Percentiles rank a stretch among this genome's conserved stretches.
Evolutionary conservation across 1,140 invertebrate genomes (phyloP).

Genomic region (Probaryconus sp.): DNA sequence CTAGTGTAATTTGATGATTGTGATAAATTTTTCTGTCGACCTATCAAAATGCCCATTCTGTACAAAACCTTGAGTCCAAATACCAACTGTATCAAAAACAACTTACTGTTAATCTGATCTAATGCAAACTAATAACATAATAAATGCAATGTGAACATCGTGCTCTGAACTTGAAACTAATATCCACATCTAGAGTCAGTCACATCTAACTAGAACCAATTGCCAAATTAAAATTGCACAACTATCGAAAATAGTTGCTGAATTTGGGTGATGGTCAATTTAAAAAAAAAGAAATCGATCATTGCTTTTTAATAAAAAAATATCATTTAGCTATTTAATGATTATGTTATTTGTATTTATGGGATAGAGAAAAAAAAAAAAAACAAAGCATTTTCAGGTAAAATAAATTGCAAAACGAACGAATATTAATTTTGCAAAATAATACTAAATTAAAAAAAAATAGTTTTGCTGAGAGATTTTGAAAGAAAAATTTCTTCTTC

Average conservation of each 20-base stretch:
- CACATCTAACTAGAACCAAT: conserved; percentile 33
- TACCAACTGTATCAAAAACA: conserved; percentile 19
- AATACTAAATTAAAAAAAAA: no score
- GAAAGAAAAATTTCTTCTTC: no score
- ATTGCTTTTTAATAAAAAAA: no score
- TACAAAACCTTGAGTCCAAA: conserved; percentile 19
- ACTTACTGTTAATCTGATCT: conserved; percentile 38
- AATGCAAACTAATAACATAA: conserved; percentile 47
- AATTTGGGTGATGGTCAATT: conserved; percentile 11
- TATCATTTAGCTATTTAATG: no score
- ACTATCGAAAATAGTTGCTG: conserved; percentile 11
- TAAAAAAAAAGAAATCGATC: no score
- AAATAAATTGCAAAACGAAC: no score
- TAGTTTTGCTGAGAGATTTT: no score
- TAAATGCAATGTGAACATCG: conserved; percentile 37
- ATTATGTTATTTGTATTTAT: no score
- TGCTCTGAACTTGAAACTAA: conserved; percentile 26
- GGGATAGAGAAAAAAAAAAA: no score
- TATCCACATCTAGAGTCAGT: conserved; percentile 14
- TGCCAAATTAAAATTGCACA: conserved; percentile 23
- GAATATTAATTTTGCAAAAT: no score
- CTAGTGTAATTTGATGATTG: not conserved
- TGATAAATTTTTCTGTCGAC: conserved; percentile 13
- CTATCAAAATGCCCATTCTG: conserved; percentile 3
- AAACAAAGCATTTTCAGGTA: no score